These are phyloP conservation scores for Cyclophora albipunctata DNA, from an alignment of 2,888 invertebrate species.

Conservation along the genomic window DNA sequence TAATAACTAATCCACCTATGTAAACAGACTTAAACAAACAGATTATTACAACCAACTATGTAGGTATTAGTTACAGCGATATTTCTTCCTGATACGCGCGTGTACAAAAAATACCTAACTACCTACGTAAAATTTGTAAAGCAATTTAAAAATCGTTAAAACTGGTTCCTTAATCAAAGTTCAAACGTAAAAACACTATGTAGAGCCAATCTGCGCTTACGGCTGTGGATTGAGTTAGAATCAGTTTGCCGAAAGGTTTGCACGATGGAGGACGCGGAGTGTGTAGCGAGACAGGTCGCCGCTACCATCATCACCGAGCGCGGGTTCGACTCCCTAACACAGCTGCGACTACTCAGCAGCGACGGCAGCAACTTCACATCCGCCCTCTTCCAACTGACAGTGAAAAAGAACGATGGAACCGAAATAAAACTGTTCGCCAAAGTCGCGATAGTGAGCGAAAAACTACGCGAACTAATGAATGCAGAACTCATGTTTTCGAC, in stretches of 20 bases:
- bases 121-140: too few species aligned
- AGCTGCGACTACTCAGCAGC: constrained; percentile 27
- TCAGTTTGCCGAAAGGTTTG: constrained; percentile 20
- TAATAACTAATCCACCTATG: too few species aligned
- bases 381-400: constrained; percentile 18
- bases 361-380: constrained; percentile 44
- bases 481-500: constrained; percentile 24
- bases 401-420: constrained; percentile 14
- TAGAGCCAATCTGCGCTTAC: too few species aligned
- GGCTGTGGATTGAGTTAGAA: constrained; percentile 2
- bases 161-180: too few species aligned
- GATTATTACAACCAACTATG: too few species aligned
- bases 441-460: constrained; percentile 29
- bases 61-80: too few species aligned
- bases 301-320: constrained; percentile 24
- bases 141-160: too few species aligned
- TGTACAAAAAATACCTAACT: too few species aligned
- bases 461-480: constrained; percentile 22
- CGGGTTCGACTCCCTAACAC: constrained; percentile 18
- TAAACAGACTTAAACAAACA: too few species aligned
- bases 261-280: constrained; percentile 31
- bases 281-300: constrained; percentile 25
- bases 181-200: too few species aligned
- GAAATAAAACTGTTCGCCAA: constrained; percentile 39
- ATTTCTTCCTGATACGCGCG: too few species aligned